These are phyloP conservation scores for Chironomus tentans DNA, from an alignment of 2,888 invertebrate genomes.

Conservation along the genomic window DNA sequence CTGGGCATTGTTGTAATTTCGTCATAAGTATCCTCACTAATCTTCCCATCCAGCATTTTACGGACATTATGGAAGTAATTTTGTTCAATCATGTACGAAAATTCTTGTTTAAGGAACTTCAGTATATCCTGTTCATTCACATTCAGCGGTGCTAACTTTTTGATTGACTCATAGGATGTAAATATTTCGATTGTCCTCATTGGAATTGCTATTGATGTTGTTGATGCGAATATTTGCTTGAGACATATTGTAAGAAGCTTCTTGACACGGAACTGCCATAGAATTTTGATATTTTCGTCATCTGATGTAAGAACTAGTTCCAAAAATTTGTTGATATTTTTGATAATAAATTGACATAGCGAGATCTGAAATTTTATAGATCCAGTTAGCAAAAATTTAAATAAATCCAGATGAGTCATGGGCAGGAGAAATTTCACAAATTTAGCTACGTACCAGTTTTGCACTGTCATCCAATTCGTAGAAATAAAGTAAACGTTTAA, in stretches of 20 bases:
- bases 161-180: slow-evolving; percentile 47
- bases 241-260: slow-evolving; percentile 39
- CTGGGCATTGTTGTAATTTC: slow-evolving; percentile 60
- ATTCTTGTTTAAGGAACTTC: slow-evolving; percentile 37
- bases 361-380: not conserved
- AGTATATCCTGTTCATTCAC: slow-evolving; percentile 32
- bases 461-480: slow-evolving; percentile 55
- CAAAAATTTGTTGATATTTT: slow-evolving; percentile 37
- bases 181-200: slow-evolving; percentile 71
- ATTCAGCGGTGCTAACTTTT: slow-evolving; percentile 38
- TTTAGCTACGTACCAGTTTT: slow-evolving; percentile 47
- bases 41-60: slow-evolving; percentile 56
- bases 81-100: slow-evolving; percentile 37
- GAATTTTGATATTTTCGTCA: slow-evolving; percentile 30
- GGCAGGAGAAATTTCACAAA: too few species aligned
- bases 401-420: not conserved
- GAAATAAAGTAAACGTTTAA: slow-evolving; percentile 67
- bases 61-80: slow-evolving; percentile 65
- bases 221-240: slow-evolving; percentile 37
- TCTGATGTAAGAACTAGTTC: slow-evolving; percentile 33
- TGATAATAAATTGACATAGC: slow-evolving; percentile 36
- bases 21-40: slow-evolving; percentile 51
- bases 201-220: slow-evolving; percentile 49
- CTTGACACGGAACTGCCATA: slow-evolving; percentile 40
- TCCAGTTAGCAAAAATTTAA: too few species aligned